Evolutionary conservation across 1,140 invertebrate species (phyloP), one percentile per base, ranked within the genome.

Genomic region (Chlorops oryzae): DNA sequence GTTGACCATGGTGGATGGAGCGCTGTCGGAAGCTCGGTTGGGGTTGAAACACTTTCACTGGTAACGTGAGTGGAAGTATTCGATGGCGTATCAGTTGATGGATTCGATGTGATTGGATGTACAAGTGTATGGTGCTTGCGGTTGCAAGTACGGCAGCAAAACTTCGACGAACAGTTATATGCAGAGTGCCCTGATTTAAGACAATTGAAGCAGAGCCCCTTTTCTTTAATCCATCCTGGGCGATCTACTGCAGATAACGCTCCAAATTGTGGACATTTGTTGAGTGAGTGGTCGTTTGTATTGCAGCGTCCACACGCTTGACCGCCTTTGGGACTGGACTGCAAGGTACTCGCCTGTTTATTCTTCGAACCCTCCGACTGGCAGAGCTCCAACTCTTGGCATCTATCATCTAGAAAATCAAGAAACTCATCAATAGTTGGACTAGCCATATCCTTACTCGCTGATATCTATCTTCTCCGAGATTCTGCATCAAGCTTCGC

Each of bases 301-400:
- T 9, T 6, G 35, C 5, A 6, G 13, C 13, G n/a, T 38, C 18
- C 15, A n/a, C n/a, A n/a, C n/a, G n/a, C 5, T 5, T 38, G n/a
- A 15, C 18, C 18, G 13, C 6, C 35, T n/a, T 38, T 38, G 35
- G 6, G 35, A 13, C n/a, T n/a, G n/a, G n/a, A n/a, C n/a, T n/a
- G 13, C 12, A 22, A 6, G 15, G 24, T 0, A 18, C 17, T 49
- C 42, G 27, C 13, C 20, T 13, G 9, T 22, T n/a, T 15, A 12
- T 27, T n/a, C n/a, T n/a, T n/a, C n/a, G 34, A 21, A n/a, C 22
- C 10, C 22, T 25, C 18, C 5, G 17, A 22, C 4, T 47, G 12
- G 10, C 34, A 13, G 4, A 47, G 15, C 18, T 47, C 34, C 3
- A 47, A 25, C 39, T 47, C 46, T 17, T 47, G 35, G 22, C 46